Base-by-base conservation (phyloP, 2,888 invertebrate genomes). In the Scaptomyza reducta region DNA sequence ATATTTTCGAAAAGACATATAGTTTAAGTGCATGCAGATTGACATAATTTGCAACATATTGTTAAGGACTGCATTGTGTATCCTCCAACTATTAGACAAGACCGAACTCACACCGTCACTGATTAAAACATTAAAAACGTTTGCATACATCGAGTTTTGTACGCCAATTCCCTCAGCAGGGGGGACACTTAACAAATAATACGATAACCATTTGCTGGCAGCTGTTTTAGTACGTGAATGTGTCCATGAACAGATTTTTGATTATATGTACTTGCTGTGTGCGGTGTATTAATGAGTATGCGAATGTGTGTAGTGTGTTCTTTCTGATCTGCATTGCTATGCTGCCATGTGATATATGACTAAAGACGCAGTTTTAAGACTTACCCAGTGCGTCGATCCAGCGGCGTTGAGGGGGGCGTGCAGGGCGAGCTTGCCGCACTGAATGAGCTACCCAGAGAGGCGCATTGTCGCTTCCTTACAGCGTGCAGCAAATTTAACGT, bases 401-500 rank as follows among this genome's bases (percentile, higher is more conserved):
- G 90, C 70, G 92, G 92, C 71, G 92, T 92, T 63, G 92, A 91
- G 59, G 92, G 92, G 60, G 92, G 92, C 72, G 92, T 91, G 68
- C 91, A 91, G 35, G 92, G 92, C 14, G 91, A 91, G 69, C 91
- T 92, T n/a, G 90, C 89, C 77, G 91, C 91, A 68, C 91, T 92
- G 69, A 91, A 90, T 27, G 92, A 92, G 70, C 86, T 89, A 64
- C 91, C 91, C 77, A 92, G 76, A 7, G 91, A 90, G 70, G 90
- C 91, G 76, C 90, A 91, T 78, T 92, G 92, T 38, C 92, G 90
- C 76, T 91, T 91, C 80, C 92, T 91, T 3, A 92, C 92, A 29
- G 92, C 91, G 68, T 91, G 90, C 70, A 92, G 79, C 71, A 92
- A 81, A 80, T 90, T 92, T 55, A 92, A 70, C 13, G 92, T 92